Base-by-base conservation (phyloP, 1,140 invertebrate genomes). In the Triops cancriformis region DNA sequence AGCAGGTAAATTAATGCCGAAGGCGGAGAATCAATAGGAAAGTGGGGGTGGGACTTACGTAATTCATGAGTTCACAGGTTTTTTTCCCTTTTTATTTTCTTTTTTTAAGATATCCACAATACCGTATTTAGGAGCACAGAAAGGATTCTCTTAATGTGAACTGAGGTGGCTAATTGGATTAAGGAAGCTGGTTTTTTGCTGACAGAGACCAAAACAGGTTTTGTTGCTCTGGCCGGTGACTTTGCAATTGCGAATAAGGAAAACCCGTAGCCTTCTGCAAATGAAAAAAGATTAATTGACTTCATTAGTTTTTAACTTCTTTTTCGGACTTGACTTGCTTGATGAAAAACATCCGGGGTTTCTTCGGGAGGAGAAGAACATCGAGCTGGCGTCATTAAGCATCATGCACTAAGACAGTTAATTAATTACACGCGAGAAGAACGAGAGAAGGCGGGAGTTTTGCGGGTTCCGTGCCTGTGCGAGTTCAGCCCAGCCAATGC, bases 221-320 rank as follows among this genome's bases (percentile, higher is more conserved):
- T 18, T 23, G 14, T 64, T 18, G 14, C 14, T 10, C 10, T 23
- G 14, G 51, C 18, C 51, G 51, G 18, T 64, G 51, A 64, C 51
- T 64, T 37, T 64, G 51, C 51, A 64, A 64, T n/a, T 64, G 51
- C 51, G 51, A 64, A 64, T 64, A 64, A 64, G 51, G 51, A 64
- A 64, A 64, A 64, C 18, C n/a, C 14, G 23, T 6, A 64, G 23
- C 31, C 31, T 7, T 37, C 6, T 64, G 51, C 51, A 64, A 64
- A 64, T 64, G n/a, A 14, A 64, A 64, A 64, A 64, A 64, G 51
- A 64, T 64, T 64, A 64, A 64, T 64, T 64, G 23, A 23, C 51
- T 64, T 64, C 51, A 64, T 64, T 64, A 64, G 51, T 23, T 64
- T 64, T 6, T 37, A 37, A 37, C 31, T 37, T 37, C 7, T 37